phyloP scores from a whole-genome alignment of 2,888 invertebrate genomes.

The Neoitamus cyanurus region DNA sequence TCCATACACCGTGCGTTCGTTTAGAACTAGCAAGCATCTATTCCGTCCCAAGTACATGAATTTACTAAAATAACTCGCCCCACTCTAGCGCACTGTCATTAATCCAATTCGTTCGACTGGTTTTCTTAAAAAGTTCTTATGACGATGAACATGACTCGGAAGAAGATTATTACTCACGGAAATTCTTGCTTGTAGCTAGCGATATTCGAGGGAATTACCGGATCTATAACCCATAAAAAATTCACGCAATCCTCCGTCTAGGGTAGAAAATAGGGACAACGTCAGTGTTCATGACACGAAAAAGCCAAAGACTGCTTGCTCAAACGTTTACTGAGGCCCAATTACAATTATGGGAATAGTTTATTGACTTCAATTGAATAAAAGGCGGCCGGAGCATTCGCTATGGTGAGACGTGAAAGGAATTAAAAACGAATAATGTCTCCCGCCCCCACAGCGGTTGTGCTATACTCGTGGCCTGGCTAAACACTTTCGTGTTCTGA shows the following conservation, averaged over 20 bases:
- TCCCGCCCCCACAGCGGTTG: not conserved
- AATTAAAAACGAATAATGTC: not conserved
- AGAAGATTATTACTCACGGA: not conserved
- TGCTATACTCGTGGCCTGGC: too few relatives aligned
- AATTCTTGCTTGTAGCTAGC: not conserved
- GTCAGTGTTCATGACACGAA: not conserved
- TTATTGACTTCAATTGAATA: slow-evolving; percentile 1
- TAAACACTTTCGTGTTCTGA: not conserved
- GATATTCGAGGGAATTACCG: not conserved
- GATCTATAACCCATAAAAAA: not conserved
- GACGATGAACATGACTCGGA: not conserved
- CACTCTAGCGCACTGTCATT: not conserved
- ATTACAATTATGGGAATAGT: slow-evolving; percentile 1
- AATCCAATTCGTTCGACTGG: not conserved
- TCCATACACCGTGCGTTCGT: too few relatives aligned
- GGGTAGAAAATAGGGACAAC: not conserved
- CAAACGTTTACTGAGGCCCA: not conserved
- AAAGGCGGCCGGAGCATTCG: not conserved
- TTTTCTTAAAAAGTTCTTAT: not conserved
- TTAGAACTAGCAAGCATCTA: not conserved
- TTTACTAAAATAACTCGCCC: not conserved
- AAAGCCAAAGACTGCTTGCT: not conserved
- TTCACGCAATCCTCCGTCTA: not conserved
- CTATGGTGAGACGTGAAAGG: not conserved
- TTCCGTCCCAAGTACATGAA: not conserved